Conservation (phyloP, 2,113 vertebrate genomes). For the Spheniscus mendiculus region DNA sequence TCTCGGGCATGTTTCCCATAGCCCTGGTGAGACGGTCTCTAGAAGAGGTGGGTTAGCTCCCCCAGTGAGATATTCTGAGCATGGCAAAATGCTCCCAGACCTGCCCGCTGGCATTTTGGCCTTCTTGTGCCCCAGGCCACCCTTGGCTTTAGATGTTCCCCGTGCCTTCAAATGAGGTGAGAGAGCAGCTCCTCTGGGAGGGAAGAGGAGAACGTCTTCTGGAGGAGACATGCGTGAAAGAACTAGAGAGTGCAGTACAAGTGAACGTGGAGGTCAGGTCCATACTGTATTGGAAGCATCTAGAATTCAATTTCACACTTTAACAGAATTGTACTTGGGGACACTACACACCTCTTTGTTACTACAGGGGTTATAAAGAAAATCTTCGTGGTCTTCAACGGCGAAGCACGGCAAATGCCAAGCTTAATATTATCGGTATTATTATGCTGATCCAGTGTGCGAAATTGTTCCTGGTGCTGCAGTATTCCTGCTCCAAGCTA, state of each 20-base stretch:
- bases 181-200: neutral
- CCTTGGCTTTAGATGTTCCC: neutral
- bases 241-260: no score
- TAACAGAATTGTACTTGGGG: neutral
- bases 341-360: neutral
- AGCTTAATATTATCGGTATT: no score
- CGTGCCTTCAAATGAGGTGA: neutral
- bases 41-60: neutral
- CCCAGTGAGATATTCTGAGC: neutral
- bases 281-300: neutral
- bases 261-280: neutral
- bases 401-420: no score
- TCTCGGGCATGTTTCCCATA: neutral
- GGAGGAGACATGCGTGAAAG: neutral
- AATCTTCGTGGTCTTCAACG: neutral
- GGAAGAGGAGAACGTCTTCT: neutral
- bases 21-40: neutral
- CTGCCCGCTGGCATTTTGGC: neutral
- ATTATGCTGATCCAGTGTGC: no score
- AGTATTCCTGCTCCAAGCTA: neutral
- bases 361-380: no score
- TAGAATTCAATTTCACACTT: neutral
- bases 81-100: neutral
- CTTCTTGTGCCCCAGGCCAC: neutral
- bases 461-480: rapidly evolving